phyloP scores from a whole-genome alignment of 2,797 vertebrate genomes.

The Petrocephalus sullivani region DNA sequence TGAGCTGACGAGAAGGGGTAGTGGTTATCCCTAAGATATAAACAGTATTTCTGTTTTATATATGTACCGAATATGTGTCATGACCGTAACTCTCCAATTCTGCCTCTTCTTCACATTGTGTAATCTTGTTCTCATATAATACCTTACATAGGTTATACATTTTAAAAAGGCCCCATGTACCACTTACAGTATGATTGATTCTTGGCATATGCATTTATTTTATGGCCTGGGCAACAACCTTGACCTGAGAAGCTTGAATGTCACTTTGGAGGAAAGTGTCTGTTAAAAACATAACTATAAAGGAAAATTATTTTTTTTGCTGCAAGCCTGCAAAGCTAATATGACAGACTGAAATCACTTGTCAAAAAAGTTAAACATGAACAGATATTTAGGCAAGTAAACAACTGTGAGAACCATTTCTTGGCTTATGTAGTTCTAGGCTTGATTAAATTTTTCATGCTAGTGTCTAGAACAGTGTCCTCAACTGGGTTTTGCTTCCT shows the following conservation, averaged over 20 bases:
- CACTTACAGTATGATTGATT: not conserved
- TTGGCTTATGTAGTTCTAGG: not conserved
- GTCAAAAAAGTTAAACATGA: slow-evolving; percentile 25
- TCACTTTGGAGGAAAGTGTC: not conserved
- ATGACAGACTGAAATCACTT: slow-evolving; percentile 39
- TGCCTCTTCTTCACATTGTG: not conserved
- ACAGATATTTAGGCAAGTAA: slow-evolving; percentile 32
- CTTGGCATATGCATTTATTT: slow-evolving; percentile 30
- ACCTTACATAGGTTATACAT: not conserved
- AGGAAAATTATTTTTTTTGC: too few species aligned
- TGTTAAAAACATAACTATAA: not conserved
- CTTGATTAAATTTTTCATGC: not conserved
- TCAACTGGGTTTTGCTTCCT: too few species aligned
- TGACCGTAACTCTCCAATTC: not conserved
- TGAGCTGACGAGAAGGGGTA: not conserved
- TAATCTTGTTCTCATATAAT: slow-evolving; percentile 9
- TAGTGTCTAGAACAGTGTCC: too few species aligned
- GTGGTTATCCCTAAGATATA: not conserved
- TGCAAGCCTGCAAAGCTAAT: slow-evolving; percentile 19
- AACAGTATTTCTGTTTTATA: not conserved
- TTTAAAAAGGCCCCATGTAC: not conserved
- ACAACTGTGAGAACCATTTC: not conserved
- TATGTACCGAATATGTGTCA: not conserved
- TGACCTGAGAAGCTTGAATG: slow-evolving; percentile 25
- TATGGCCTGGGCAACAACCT: slow-evolving; percentile 27